Evolutionary conservation across 2,113 vertebrate genomes (phyloP).

Genomic region (Pelecanoides urinatrix): DNA sequence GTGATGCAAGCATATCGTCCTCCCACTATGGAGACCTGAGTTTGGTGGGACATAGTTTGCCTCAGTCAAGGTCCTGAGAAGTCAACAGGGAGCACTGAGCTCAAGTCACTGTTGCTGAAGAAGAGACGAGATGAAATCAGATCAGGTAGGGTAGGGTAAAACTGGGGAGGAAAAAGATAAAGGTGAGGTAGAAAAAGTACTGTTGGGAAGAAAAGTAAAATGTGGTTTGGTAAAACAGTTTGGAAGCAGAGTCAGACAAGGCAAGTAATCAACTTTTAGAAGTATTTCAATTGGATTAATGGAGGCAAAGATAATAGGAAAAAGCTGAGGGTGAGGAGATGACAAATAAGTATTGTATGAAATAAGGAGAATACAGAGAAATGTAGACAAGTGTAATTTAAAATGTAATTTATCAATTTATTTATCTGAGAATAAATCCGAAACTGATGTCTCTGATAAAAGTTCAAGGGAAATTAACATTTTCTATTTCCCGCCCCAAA

Average conservation of each 20-base stretch:
- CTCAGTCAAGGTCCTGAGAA: fast-evolving
- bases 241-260: neutral
- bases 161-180: neutral
- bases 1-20: fast-evolving
- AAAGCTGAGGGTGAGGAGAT: neutral
- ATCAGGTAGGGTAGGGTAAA: neutral
- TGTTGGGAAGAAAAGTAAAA: neutral
- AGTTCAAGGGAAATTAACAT: neutral
- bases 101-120: neutral
- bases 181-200: neutral
- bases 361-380: neutral
- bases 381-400: neutral
- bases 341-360: neutral
- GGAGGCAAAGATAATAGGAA: neutral
- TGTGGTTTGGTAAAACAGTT: neutral
- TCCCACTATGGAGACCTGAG: neutral
- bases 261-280: neutral
- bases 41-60: neutral
- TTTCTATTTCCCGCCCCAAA: neutral
- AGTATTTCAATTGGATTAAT: neutral
- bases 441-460: neutral
- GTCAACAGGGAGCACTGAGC: fast-evolving
- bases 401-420: conserved; percentile 5
- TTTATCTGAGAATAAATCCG: neutral
- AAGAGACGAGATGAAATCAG: neutral